Evolutionary conservation across 2,888 invertebrate genomes (phyloP).

Genomic region (Polymixis flavicincta): DNA sequence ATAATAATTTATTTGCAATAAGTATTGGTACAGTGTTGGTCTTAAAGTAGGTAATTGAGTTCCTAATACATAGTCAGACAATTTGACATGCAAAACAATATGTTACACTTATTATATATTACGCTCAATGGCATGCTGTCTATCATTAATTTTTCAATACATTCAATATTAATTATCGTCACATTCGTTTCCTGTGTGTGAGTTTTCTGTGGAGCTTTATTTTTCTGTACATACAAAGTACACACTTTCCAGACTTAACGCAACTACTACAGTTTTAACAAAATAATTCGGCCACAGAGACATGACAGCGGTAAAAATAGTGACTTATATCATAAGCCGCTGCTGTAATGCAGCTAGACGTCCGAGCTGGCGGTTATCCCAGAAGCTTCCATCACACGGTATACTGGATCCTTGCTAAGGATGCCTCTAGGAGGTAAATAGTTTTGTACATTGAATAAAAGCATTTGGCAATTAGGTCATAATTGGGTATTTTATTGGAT

Average conservation of each 20-base stretch:
- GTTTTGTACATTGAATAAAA: background rate
- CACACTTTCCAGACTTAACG: background rate
- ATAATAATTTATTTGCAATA: no score
- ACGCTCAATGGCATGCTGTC: no score
- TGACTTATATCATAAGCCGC: conserved; percentile 39
- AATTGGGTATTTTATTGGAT: background rate
- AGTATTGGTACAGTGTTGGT: no score
- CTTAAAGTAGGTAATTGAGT: no score
- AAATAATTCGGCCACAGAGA: conserved; percentile 24
- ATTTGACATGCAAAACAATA: no score
- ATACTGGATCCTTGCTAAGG: conserved; percentile 28
- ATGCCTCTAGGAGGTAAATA: conserved; percentile 15
- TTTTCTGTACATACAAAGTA: no score
- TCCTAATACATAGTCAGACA: no score
- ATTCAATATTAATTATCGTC: no score
- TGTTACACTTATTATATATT: no score
- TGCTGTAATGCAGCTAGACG: conserved; percentile 42
- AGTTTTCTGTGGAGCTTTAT: no score
- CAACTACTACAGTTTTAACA: background rate
- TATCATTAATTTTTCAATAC: no score
- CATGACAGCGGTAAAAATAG: conserved; percentile 19
- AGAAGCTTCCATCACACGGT: conserved; percentile 47
- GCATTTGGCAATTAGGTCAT: background rate
- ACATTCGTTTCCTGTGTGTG: no score
- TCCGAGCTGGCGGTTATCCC: conserved; percentile 43